Evolutionary conservation across 35 echinoderm and acorn worm species (phyloP).

Genomic region (Heliocidaris erythrogramma): DNA sequence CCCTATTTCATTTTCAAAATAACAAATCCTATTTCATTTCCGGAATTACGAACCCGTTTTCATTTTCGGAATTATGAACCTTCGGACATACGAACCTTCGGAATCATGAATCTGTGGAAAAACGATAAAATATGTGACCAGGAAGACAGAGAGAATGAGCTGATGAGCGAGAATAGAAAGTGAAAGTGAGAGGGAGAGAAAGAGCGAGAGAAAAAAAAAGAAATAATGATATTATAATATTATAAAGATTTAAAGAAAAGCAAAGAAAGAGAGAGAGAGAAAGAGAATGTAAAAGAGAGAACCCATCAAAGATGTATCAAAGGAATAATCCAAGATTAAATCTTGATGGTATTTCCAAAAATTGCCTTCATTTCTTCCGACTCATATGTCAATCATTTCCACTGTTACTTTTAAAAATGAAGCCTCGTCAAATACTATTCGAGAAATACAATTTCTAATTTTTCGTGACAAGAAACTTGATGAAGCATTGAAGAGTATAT

Average conservation of each 20-base stretch:
- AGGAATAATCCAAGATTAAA: background rate
- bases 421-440: background rate
- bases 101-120: too few species aligned
- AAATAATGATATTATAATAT: background rate
- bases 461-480: background rate
- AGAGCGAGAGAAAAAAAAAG: background rate
- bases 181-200: background rate
- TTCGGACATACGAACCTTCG: too few species aligned
- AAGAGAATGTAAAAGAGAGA: background rate
- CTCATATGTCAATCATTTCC: too few species aligned
- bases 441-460: background rate
- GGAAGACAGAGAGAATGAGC: background rate
- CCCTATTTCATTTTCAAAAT: too few species aligned
- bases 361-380: too few species aligned
- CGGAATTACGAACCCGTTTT: too few species aligned
- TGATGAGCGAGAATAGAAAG: background rate
- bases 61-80: too few species aligned
- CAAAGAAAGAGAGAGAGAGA: background rate
- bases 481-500: background rate
- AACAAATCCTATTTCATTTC: too few species aligned
- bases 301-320: background rate
- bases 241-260: background rate
- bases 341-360: background rate
- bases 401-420: too few species aligned
- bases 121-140: background rate